Percentiles rank a stretch among this genome's conserved stretches.
These are phyloP conservation scores for Camponotus floridanus DNA, from an alignment of 1,140 invertebrate genomes.

Conservation along the genomic window DNA sequence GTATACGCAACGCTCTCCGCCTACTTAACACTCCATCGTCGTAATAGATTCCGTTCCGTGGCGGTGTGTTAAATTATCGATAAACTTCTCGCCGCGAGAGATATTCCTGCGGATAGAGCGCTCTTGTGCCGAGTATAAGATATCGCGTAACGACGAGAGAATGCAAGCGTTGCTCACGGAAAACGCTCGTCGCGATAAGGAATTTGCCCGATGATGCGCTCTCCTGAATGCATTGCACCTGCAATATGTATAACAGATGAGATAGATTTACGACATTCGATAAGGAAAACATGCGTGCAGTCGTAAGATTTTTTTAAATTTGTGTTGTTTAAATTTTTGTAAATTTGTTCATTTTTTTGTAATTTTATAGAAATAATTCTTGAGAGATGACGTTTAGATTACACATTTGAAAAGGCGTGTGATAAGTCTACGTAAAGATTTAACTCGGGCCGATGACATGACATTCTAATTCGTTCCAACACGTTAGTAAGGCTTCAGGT, in stretches of 20 bases:
- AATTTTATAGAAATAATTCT: background rate
- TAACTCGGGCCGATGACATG: constrained; percentile 12
- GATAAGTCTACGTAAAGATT: background rate
- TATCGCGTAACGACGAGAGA: background rate
- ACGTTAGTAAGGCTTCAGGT: constrained; percentile 48
- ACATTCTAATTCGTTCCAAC: constrained; percentile 51
- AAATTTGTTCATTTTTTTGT: background rate
- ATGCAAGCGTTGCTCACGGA: background rate
- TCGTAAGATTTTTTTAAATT: too few species aligned
- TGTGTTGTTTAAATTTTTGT: background rate
- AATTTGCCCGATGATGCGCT: constrained; percentile 32
- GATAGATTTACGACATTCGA: background rate
- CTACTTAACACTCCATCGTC: constrained; percentile 29
- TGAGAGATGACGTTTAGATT: background rate
- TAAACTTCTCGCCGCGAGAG: constrained; percentile 48
- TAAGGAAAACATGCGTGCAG: background rate
- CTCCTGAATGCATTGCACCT: constrained; percentile 22
- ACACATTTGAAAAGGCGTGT: background rate
- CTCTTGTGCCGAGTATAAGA: background rate
- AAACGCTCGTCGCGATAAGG: constrained; percentile 28
- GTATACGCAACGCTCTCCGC: background rate
- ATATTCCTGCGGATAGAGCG: constrained; percentile 31
- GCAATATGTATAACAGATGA: background rate
- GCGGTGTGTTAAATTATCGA: constrained; percentile 52
- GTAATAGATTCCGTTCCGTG: constrained; percentile 28